Percentiles rank a stretch among this genome's conserved stretches.
These are phyloP conservation scores for Lucifuga dentata DNA, from an alignment of 2,113 vertebrate genomes.

Conservation along the genomic window DNA sequence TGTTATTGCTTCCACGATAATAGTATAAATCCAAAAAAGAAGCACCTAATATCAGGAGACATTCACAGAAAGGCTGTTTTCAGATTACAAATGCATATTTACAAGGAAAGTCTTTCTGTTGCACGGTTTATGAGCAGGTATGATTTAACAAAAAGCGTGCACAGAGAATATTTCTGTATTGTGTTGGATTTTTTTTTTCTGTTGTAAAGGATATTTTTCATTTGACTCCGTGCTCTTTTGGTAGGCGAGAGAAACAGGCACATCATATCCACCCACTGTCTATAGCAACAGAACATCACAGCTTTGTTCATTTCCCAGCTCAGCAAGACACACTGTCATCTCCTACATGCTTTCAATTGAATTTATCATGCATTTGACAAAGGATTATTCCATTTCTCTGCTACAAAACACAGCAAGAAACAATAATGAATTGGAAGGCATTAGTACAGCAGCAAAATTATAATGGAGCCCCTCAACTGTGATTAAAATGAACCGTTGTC, in stretches of 20 bases:
- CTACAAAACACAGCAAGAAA: constrained; percentile 8
- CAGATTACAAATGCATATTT: too few species aligned
- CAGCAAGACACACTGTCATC: constrained; percentile 33
- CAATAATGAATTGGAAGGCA: constrained; percentile 17
- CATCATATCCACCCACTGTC: constrained; percentile 42
- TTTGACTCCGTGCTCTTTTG: constrained; percentile 4
- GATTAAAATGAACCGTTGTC: constrained; percentile 29
- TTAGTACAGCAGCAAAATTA: constrained; percentile 2
- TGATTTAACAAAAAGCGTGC: constrained; percentile 16
- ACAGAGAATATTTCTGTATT: constrained; percentile 7
- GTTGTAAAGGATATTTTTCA: constrained; percentile 31
- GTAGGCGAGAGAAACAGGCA: constrained; percentile 25
- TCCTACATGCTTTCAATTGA: constrained; percentile 23
- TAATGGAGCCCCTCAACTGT: constrained; percentile 17
- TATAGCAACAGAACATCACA: constrained; percentile 23
- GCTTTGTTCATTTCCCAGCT: constrained; percentile 38
- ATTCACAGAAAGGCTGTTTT: constrained; percentile 3
- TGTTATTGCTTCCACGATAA: constrained; percentile 32
- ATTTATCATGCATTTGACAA: constrained; percentile 14
- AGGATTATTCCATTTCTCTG: constrained; percentile 9
- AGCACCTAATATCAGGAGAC: constrained; percentile 9
- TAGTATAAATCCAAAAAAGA: constrained; percentile 17
- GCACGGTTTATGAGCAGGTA: not conserved
- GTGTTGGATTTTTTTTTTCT: constrained; percentile 9
- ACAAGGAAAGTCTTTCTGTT: too few species aligned